Base-by-base conservation (phyloP, 2,113 vertebrate species). In the Labrus mixtus region DNA sequence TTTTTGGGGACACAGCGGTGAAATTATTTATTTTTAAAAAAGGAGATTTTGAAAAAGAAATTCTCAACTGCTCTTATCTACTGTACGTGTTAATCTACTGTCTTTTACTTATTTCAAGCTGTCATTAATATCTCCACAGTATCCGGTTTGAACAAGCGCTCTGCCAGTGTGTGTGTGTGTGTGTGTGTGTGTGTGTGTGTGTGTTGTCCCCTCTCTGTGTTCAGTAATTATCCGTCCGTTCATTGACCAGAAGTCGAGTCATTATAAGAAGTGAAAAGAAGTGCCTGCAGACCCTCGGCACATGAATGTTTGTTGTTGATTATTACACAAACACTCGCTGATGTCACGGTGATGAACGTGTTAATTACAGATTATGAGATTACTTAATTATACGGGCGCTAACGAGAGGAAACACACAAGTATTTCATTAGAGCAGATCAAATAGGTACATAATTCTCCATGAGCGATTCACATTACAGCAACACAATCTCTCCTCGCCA, bases 301-400 rank as follows among this genome's bases (percentile, higher is more conserved):
- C 17, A 53, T 36, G 20, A 29, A 25, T 56, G 76, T 48, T 19
- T 53, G 63, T 62, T 65, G 46, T 50, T 8, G 29, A 5, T 64
- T 82, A 73, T 43, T 57, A 67, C 57, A 66, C 48, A 69, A 67
- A 63, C 25, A 55, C n/a, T 43, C 19, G 39, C 41, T 63, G 84
- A 83, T 81, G 45, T 87, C 73, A 74, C n/a, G 58, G 23, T 74
- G 61, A 83, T 74, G 56, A 83, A 64, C 6, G 25, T 62, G 66
- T 60, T 87, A 71, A 83, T 84, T 83, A 60, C 6, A 71, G 69
- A 63, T 70, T 61, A 70, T 45, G 51, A 62, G 43, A 59, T 77
- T 36, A 73, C 55, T 77, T 79, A 46, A 73, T 80, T 77, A 43
- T 1, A 36, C 8, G 33, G 56, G 46, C 58, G 64, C 10, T 3